Base-by-base conservation (phyloP, 1,140 invertebrate species). In the Drosophila quadrilineata region DNA sequence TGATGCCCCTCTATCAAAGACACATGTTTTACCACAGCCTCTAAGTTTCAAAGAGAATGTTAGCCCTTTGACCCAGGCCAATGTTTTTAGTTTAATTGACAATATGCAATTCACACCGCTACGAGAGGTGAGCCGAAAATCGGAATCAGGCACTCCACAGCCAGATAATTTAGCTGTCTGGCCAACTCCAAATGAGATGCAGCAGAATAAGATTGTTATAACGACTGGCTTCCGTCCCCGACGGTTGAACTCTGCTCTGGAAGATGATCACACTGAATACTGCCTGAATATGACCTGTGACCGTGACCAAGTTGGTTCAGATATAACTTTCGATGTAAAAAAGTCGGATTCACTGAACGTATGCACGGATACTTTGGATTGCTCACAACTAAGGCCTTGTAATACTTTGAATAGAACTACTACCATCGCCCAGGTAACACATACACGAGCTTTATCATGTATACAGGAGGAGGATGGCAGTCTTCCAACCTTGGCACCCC, bases 111-210 rank as follows among this genome's bases (percentile, higher is more conserved):
- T 90, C 36, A 90, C 89, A 1, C 89, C 89, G 3, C 50, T 69
- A 12, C 62, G 46, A 6, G 69, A 74, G 3, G 49, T 28, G 0
- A 6, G 6, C 0, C 41, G 31, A 3, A 26, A 19, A 0, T 26
- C 28, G 1, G 33, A 14, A 5, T 8, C 38, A 12, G n/a, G n/a
- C n/a, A 12, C 16, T 8, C 29, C 46, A 2, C n/a, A 35, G 49
- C 41, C 82, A 4, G 87, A 89, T 12, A 86, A 86, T 40, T 54
- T 88, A 6, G 70, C 86, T 19, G 67, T 64, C 5, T 75, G 77
- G 62, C 89, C 89, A 0, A 90, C 88, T 6, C 88, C 88, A 4
- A 85, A n/a, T n/a, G n/a, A n/a, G n/a, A n/a, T n/a, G n/a, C n/a
- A n/a, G n/a, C n/a, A n/a, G n/a, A n/a, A n/a, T n/a, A n/a, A n/a